Percentiles rank a stretch among this genome's conserved stretches.
Evolutionary conservation across 2,113 vertebrate genomes (phyloP).

Genomic region (Himantopus leucocephalus): DNA sequence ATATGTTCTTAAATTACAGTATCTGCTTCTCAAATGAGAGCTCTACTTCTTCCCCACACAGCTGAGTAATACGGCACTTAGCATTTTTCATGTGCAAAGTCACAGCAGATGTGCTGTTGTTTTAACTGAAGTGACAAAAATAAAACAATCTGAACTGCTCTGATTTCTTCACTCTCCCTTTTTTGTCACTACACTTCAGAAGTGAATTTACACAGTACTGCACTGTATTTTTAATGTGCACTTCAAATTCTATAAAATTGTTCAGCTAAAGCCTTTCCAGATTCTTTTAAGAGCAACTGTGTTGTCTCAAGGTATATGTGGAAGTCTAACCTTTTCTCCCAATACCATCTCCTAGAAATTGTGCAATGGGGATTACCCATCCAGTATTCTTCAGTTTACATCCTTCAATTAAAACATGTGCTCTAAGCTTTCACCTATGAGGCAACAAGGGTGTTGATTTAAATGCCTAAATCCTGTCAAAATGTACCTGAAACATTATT

Average conservation of each 20-base stretch:
- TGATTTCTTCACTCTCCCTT: background rate
- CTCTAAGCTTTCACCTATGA: background rate
- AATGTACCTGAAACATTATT: background rate
- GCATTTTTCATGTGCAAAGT: background rate
- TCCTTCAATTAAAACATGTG: background rate
- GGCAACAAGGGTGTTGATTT: background rate
- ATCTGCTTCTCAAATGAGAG: background rate
- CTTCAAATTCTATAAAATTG: background rate
- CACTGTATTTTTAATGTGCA: background rate
- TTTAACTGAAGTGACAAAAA: conserved; percentile 24
- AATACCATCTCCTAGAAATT: background rate
- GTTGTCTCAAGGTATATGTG: background rate
- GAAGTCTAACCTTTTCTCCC: background rate
- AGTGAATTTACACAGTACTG: background rate
- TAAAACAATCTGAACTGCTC: background rate
- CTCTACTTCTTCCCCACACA: background rate
- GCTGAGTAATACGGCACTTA: background rate
- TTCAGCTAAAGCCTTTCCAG: background rate
- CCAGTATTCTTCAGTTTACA: background rate
- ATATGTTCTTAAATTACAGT: background rate
- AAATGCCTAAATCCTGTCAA: background rate
- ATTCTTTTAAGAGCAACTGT: background rate
- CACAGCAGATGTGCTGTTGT: background rate
- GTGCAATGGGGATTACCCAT: background rate
- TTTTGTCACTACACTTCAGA: background rate